Evolutionary conservation across 2,113 vertebrate genomes (phyloP).

Genomic region (Zootoca vivipara): DNA sequence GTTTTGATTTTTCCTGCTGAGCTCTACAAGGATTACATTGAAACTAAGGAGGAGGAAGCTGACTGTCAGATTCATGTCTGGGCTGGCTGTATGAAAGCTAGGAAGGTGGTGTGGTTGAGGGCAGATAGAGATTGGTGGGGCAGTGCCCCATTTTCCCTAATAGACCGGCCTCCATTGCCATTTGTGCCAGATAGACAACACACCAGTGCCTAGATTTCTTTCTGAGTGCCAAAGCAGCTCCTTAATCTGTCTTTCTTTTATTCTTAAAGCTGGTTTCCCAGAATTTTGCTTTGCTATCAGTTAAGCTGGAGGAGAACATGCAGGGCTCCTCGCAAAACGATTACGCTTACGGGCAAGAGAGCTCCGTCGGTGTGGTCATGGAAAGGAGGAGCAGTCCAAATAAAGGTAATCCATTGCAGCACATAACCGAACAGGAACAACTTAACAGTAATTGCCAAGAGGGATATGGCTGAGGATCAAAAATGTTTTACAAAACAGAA

Average conservation of each 20-base stretch:
- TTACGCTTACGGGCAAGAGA: conserved; percentile 53
- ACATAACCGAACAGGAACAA: conserved; percentile 63
- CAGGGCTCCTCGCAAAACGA: conserved; percentile 27
- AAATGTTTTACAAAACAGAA: conserved; percentile 76
- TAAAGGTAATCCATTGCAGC: conserved; percentile 76
- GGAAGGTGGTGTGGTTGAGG: too few species aligned
- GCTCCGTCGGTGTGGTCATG: conserved; percentile 52
- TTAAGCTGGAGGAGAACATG: conserved; percentile 9
- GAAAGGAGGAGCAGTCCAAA: conserved; percentile 68
- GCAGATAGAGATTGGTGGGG: too few species aligned
- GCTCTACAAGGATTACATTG: not conserved
- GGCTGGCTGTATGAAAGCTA: too few species aligned
- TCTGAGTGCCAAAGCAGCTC: not conserved
- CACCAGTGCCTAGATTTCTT: not conserved
- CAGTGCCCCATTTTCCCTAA: too few species aligned
- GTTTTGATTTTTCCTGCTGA: not conserved
- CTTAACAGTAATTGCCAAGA: conserved; percentile 70
- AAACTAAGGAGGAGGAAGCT: too few species aligned
- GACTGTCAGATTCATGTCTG: too few species aligned
- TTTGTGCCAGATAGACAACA: not conserved
- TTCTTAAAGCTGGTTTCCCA: conserved; percentile 20
- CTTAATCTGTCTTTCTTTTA: conserved; percentile 39
- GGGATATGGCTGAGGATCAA: conserved; percentile 73
- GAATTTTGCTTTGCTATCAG: conserved; percentile 14
- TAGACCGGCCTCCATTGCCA: too few species aligned